Evolutionary conservation across 2,888 invertebrate species (phyloP).

Genomic region (Drosophila recens): DNA sequence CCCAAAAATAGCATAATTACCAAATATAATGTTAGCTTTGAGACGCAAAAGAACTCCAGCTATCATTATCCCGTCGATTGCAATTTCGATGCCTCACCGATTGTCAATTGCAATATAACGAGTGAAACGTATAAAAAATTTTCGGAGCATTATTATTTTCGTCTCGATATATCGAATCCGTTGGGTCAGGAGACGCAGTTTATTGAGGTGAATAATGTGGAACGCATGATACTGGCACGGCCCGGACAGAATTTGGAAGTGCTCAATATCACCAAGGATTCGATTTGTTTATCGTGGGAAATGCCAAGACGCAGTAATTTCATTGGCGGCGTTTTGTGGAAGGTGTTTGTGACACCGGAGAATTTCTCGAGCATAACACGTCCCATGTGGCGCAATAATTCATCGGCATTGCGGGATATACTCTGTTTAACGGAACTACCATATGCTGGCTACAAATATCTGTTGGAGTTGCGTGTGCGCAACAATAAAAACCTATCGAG

Average conservation of each 20-base stretch:
- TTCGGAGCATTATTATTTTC: constrained; percentile 87
- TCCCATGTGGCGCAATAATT: constrained; percentile 59
- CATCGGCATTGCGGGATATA: constrained; percentile 44
- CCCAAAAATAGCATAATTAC: constrained; percentile 87
- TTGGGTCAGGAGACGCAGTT: constrained; percentile 86
- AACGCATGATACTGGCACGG: constrained; percentile 74
- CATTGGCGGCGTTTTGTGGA: constrained; percentile 75
- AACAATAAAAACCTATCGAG: constrained; percentile 84
- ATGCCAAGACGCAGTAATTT: constrained; percentile 76
- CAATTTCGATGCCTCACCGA: constrained; percentile 69
- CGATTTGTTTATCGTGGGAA: constrained; percentile 76
- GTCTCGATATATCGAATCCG: constrained; percentile 87
- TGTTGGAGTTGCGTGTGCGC: constrained; percentile 88
- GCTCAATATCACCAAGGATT: constrained; percentile 69
- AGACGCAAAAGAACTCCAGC: constrained; percentile 42
- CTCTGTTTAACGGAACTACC: constrained; percentile 76
- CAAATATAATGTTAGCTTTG: constrained; percentile 85
- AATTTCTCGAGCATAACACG: constrained; percentile 50
- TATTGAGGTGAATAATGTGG: constrained; percentile 68
- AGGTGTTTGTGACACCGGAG: constrained; percentile 74
- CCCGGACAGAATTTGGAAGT: constrained; percentile 72
- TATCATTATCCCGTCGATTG: constrained; percentile 69
- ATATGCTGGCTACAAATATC: constrained; percentile 86
- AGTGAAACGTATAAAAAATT: constrained; percentile 85
- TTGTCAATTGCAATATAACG: constrained; percentile 80